Percentiles rank a stretch among this genome's conserved stretches.
phyloP scores from a whole-genome alignment of 1,140 invertebrate species.

The Diachasmimorpha longicaudata region DNA sequence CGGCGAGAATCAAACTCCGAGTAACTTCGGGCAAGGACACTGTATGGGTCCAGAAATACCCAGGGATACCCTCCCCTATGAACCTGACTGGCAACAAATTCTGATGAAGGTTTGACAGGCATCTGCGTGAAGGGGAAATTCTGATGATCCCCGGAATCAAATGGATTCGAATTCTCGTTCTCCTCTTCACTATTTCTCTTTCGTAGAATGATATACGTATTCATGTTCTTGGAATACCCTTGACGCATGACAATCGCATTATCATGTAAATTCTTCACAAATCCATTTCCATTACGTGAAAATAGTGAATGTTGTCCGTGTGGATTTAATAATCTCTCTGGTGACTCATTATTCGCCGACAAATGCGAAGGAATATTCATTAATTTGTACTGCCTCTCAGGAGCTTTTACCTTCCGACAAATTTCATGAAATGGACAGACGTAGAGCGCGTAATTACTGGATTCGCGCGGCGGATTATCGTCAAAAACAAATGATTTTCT shows the following conservation, averaged over 20 bases:
- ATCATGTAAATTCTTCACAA: background rate
- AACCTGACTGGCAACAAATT: background rate
- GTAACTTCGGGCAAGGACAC: too few species aligned
- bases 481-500: background rate
- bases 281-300: background rate
- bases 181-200: background rate
- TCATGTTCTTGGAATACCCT: background rate
- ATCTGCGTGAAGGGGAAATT: too few species aligned
- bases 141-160: background rate
- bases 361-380: background rate
- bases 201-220: background rate
- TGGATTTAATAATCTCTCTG: background rate
- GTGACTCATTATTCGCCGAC: background rate
- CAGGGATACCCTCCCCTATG: background rate
- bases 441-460: background rate
- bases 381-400: background rate
- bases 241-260: background rate
- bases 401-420: background rate
- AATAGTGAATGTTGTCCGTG: background rate
- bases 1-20: too few species aligned
- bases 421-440: background rate
- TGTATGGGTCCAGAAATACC: too few species aligned
- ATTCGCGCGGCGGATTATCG: background rate
- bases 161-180: background rate
- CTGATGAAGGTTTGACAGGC: background rate